Percentiles rank a stretch among this genome's conserved stretches.
These are phyloP conservation scores for Carlito syrichta DNA, from an alignment of 2,113 vertebrate species.

Conservation along the genomic window DNA sequence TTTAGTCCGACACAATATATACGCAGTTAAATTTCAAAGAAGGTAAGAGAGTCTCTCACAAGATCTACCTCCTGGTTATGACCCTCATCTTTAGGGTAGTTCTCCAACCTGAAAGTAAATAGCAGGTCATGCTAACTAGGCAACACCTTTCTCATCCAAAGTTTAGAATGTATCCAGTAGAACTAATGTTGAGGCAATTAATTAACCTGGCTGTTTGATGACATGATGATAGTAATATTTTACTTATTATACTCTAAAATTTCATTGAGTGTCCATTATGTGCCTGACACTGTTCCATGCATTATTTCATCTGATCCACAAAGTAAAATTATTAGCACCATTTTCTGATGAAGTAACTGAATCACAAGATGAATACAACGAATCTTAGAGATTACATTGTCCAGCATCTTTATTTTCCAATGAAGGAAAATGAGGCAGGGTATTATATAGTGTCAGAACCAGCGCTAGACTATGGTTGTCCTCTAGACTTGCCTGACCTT, in stretches of 20 bases:
- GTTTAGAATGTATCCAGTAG: background rate
- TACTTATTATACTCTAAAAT: conserved; percentile 27
- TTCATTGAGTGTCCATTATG: conserved; percentile 18
- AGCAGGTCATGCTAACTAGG: background rate
- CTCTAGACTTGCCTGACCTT: background rate
- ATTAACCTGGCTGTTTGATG: background rate
- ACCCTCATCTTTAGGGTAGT: background rate
- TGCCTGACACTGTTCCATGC: background rate
- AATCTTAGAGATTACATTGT: background rate
- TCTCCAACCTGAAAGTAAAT: background rate
- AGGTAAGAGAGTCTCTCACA: background rate
- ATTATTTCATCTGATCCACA: background rate
- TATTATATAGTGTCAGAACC: background rate
- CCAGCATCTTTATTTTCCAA: background rate
- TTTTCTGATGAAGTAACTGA: conserved; percentile 1
- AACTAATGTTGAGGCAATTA: background rate
- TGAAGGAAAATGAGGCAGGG: background rate
- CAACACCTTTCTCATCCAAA: background rate
- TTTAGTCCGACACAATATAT: background rate
- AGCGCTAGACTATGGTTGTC: background rate
- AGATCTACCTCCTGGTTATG: background rate
- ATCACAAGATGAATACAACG: background rate
- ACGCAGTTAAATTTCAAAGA: background rate
- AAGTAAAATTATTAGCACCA: background rate
- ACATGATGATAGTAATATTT: conserved; percentile 3